Conservation (phyloP, 2,888 invertebrate species). For the Sturmia bella region DNA sequence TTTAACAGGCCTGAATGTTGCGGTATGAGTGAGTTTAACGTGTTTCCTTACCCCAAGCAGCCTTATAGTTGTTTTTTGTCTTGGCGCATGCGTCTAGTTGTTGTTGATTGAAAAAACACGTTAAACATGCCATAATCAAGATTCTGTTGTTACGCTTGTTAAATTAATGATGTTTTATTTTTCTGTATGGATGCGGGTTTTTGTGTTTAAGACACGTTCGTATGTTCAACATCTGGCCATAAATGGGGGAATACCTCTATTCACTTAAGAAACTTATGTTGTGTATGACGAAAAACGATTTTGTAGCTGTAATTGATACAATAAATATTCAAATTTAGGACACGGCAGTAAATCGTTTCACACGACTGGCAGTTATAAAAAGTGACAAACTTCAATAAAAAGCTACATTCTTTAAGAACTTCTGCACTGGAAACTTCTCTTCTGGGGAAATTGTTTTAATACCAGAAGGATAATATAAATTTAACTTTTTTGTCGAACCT, state of each 20-base stretch:
- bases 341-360: no score
- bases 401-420: no score
- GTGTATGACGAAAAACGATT: constrained; percentile 4
- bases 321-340: no score
- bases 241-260: constrained; percentile 42
- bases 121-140: constrained; percentile 47
- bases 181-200: constrained; percentile 67
- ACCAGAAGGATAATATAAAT: no score
- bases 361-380: no score
- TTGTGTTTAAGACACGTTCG: constrained; percentile 66
- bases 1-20: not conserved
- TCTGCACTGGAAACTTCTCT: no score
- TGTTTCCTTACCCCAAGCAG: constrained; percentile 3
- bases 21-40: constrained; percentile 24
- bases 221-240: constrained; percentile 65
- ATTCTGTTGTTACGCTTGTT: constrained; percentile 54
- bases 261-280: constrained; percentile 7
- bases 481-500: no score
- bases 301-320: no score
- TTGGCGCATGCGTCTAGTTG: constrained; percentile 68
- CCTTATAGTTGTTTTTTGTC: constrained; percentile 31
- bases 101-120: constrained; percentile 45
- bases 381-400: no score
- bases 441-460: no score
- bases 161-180: constrained; percentile 35